phyloP scores from a whole-genome alignment of 2,797 vertebrate genomes.

The Muscicapa striata region DNA sequence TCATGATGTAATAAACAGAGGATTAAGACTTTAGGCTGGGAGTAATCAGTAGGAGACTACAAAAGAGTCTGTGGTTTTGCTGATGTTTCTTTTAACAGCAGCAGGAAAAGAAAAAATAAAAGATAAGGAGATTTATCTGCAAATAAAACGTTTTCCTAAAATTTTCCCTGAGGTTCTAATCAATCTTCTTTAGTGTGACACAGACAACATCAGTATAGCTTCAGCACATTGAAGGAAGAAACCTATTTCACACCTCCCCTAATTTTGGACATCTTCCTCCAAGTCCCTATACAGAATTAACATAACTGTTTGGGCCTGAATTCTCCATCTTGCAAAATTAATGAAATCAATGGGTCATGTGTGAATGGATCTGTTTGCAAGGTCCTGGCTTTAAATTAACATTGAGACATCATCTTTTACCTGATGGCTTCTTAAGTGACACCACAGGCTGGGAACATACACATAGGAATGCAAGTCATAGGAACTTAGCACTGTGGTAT shows the following conservation, averaged over 20 bases:
- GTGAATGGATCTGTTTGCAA: slow-evolving; percentile 35
- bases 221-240: slow-evolving; percentile 17
- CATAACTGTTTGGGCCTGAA: slow-evolving; percentile 14
- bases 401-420: background rate
- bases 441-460: background rate
- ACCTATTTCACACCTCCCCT: slow-evolving; percentile 30
- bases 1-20: slow-evolving; percentile 15
- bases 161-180: slow-evolving; percentile 30
- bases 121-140: slow-evolving; percentile 16
- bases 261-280: slow-evolving; percentile 17
- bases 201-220: slow-evolving; percentile 12
- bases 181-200: slow-evolving; percentile 15
- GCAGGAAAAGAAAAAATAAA: slow-evolving; percentile 1
- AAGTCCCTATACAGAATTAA: background rate
- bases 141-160: slow-evolving; percentile 14
- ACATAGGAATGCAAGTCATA: background rate
- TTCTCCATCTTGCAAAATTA: slow-evolving; percentile 26
- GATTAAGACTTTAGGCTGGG: background rate
- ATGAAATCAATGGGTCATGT: slow-evolving; percentile 16
- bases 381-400: slow-evolving; percentile 14
- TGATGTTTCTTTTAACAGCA: slow-evolving; percentile 9
- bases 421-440: background rate
- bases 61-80: background rate
- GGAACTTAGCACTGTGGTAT: background rate
- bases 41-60: slow-evolving; percentile 4